Percentiles rank a stretch among this genome's conserved stretches.
These are phyloP conservation scores for Parotocinclus haroldoi DNA, from an alignment of 2,797 vertebrate genomes.

Conservation along the genomic window DNA sequence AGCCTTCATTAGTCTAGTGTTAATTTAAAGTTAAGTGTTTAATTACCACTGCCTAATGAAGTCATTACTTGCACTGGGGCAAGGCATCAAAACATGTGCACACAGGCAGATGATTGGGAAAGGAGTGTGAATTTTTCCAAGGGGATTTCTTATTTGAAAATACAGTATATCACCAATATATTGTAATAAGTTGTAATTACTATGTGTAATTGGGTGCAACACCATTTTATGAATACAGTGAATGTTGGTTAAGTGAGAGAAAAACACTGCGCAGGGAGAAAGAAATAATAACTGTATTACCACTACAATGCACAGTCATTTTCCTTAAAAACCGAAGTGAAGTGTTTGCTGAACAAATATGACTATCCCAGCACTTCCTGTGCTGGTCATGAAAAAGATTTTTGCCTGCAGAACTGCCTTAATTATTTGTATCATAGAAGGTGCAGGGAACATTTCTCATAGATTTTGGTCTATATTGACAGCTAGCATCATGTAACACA, in stretches of 20 bases:
- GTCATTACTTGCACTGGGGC: slow-evolving; percentile 20
- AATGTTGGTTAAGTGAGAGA: too few species aligned
- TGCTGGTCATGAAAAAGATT: too few species aligned
- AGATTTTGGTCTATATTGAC: too few species aligned
- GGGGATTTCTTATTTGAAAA: background rate
- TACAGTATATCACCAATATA: background rate
- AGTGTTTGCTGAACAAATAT: too few species aligned
- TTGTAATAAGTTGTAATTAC: background rate
- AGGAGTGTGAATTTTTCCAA: too few species aligned
- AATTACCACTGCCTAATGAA: slow-evolving; percentile 45
- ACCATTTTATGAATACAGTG: background rate
- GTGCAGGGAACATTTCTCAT: too few species aligned
- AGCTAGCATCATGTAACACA: too few species aligned
- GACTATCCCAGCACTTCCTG: too few species aligned
- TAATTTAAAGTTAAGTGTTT: slow-evolving; percentile 55
- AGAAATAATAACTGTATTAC: background rate
- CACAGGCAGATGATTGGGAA: background rate
- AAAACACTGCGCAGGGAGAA: too few species aligned
- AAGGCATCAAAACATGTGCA: slow-evolving; percentile 20
- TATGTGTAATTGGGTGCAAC: background rate
- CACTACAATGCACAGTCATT: background rate
- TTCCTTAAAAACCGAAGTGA: too few species aligned
- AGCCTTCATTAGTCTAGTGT: slow-evolving; percentile 48
- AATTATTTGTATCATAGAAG: too few species aligned
- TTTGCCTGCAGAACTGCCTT: too few species aligned